These are phyloP conservation scores for Cassiopea andromeda DNA, from an alignment of 30 jellyfish, hydroid and myxozoan genomes.

Conservation along the genomic window DNA sequence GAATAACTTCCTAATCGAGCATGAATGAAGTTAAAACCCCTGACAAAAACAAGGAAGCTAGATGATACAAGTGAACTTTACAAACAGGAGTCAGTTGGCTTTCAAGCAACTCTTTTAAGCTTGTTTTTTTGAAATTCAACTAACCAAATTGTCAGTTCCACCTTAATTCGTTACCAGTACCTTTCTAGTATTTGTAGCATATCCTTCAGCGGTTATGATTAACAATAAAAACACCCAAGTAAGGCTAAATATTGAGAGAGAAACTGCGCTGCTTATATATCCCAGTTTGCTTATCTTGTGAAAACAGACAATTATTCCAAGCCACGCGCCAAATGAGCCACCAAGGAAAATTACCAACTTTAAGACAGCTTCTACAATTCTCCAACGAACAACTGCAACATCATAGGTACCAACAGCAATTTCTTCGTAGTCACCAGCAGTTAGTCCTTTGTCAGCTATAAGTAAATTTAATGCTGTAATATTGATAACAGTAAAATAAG, in stretches of 20 bases:
- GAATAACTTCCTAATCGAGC: too few species aligned
- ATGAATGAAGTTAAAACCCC: too few species aligned
- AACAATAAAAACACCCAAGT: background rate
- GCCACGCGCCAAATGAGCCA: constrained; percentile 54
- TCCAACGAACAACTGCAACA: constrained; percentile 27
- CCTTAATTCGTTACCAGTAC: background rate
- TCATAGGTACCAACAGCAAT: too few species aligned
- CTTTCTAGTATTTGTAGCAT: background rate
- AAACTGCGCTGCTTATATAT: background rate
- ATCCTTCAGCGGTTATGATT: background rate
- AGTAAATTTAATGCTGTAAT: background rate
- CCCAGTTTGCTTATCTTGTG: constrained; percentile 7
- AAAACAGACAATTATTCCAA: constrained; percentile 18
- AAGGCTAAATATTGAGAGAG: background rate
- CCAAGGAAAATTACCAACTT: constrained; percentile 14
- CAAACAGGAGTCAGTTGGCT: too few species aligned
- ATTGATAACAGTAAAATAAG: constrained; percentile 11
- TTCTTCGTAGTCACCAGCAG: too few species aligned
- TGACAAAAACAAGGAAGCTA: too few species aligned
- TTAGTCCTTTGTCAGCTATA: constrained; percentile 23
- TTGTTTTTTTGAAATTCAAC: too few species aligned
- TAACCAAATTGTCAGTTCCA: too few species aligned
- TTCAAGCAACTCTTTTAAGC: too few species aligned
- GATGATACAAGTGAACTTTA: too few species aligned
- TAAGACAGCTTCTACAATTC: constrained; percentile 22